Evolutionary conservation across 2,113 vertebrate genomes (phyloP).

Genomic region (Amphiprion ocellaris): DNA sequence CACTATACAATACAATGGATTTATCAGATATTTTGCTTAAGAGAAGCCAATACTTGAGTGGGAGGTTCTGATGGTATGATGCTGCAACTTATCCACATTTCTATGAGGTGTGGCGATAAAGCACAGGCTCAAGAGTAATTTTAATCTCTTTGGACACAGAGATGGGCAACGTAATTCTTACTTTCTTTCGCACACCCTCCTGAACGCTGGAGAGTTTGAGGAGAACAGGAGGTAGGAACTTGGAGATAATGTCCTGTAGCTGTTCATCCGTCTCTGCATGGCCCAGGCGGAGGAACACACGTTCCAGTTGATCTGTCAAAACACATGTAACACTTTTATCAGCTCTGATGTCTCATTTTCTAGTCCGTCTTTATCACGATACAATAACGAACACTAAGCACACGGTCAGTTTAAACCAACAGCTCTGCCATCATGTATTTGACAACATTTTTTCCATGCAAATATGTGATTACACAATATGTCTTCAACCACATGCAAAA

Average conservation of each 20-base stretch:
- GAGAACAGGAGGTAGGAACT: constrained; percentile 97
- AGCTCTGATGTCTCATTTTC: neutral
- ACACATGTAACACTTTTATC: constrained; percentile 5
- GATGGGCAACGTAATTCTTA: constrained; percentile 74
- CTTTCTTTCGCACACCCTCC: constrained; percentile 98
- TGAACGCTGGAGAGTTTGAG: constrained; percentile 98
- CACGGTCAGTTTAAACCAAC: neutral
- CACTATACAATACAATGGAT: neutral
- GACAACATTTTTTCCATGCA: constrained; percentile 3
- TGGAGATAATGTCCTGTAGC: constrained; percentile 97
- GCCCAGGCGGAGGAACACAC: constrained; percentile 97
- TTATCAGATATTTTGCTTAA: neutral
- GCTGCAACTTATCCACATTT: neutral
- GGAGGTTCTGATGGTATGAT: neutral
- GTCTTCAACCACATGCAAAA: constrained; percentile 5
- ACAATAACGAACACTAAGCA: neutral
- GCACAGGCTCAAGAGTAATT: neutral
- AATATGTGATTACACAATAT: neutral
- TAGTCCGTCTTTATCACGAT: neutral
- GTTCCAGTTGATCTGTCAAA: constrained; percentile 94
- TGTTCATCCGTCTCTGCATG: constrained; percentile 99
- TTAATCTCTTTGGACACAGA: constrained; percentile 29
- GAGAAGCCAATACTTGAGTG: neutral
- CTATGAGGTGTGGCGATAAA: neutral
- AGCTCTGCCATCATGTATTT: neutral